A percentile compares a stretch with the other conserved stretches of the same genome.
phyloP scores from a whole-genome alignment of 2,797 vertebrate species.

The Pangasius macronema region DNA sequence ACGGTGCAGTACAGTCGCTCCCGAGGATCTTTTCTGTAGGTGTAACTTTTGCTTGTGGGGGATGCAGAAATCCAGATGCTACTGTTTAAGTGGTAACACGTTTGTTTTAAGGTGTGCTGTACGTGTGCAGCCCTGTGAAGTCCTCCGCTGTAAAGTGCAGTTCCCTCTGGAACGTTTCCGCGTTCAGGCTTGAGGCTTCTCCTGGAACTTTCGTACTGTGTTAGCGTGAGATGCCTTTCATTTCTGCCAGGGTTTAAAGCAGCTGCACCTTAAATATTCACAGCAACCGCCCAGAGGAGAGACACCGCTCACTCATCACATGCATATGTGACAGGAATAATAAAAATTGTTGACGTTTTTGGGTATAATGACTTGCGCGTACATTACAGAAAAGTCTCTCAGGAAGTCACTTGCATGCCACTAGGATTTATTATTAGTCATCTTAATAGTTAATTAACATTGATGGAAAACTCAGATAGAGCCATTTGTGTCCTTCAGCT shows the following conservation, averaged over 20 bases:
- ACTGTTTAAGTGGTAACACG: neutral
- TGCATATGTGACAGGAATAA: constrained; percentile 21
- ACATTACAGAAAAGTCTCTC: neutral
- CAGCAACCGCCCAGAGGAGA: neutral
- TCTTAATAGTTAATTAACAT: neutral
- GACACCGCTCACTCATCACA: neutral
- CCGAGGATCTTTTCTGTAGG: neutral
- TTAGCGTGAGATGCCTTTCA: constrained; percentile 21
- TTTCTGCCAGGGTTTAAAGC: constrained; percentile 31
- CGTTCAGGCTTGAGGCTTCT: constrained; percentile 26
- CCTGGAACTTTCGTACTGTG: constrained; percentile 31
- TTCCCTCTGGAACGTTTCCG: constrained; percentile 31
- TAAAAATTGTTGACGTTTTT: neutral
- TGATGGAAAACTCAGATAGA: constrained; percentile 10
- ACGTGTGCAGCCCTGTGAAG: constrained; percentile 19
- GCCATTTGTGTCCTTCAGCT: constrained; percentile 11
- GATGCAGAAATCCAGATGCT: neutral
- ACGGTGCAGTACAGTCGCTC: neutral
- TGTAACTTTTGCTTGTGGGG: neutral
- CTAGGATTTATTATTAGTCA: neutral
- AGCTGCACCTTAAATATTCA: constrained; percentile 24
- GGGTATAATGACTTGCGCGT: neutral
- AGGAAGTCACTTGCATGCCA: neutral
- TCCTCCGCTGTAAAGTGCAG: constrained; percentile 23
- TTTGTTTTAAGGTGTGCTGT: constrained; percentile 35